Percentiles rank a stretch among this genome's conserved stretches.
Conservation (phyloP, 2,797 vertebrate genomes). For the Halcyon leucocephala region DNA sequence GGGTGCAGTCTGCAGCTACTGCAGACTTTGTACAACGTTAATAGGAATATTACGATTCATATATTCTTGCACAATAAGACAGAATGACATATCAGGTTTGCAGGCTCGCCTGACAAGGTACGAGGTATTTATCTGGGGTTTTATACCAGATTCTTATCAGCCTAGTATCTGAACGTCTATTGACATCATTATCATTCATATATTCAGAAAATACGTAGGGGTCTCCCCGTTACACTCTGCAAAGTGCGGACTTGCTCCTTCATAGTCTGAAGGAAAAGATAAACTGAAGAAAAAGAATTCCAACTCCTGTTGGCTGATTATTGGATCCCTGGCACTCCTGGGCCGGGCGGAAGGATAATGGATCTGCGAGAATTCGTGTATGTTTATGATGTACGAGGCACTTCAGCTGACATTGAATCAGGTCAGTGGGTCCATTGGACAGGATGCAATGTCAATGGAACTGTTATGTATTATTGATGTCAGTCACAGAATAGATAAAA, state of each 20-base stretch:
- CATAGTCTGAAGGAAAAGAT: neutral
- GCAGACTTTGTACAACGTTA: slow-evolving; percentile 63
- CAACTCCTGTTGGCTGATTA: neutral
- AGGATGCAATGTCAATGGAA: slow-evolving; percentile 79
- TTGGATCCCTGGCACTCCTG: slow-evolving; percentile 4
- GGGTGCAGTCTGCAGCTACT: slow-evolving; percentile 32
- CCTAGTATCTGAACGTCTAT: slow-evolving; percentile 45
- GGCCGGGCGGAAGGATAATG: slow-evolving; percentile 18
- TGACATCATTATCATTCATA: slow-evolving; percentile 69
- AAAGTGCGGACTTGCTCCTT: neutral
- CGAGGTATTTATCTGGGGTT: slow-evolving; percentile 64
- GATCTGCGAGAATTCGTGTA: slow-evolving; percentile 53
- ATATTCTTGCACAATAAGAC: slow-evolving; percentile 68
- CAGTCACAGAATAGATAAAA: slow-evolving; percentile 78
- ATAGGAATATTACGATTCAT: slow-evolving; percentile 71
- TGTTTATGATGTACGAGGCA: slow-evolving; percentile 78
- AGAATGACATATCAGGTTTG: slow-evolving; percentile 72
- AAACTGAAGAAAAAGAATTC: neutral
- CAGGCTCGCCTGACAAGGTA: slow-evolving; percentile 64
- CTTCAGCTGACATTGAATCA: slow-evolving; percentile 79
- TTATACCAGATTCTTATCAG: slow-evolving; percentile 55
- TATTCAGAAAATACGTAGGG: slow-evolving; percentile 48
- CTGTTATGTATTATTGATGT: slow-evolving; percentile 82
- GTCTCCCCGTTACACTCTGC: slow-evolving; percentile 9
- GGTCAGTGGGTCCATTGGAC: slow-evolving; percentile 81